phyloP scores from a whole-genome alignment of 2,113 vertebrate species.

The Solea solea region DNA sequence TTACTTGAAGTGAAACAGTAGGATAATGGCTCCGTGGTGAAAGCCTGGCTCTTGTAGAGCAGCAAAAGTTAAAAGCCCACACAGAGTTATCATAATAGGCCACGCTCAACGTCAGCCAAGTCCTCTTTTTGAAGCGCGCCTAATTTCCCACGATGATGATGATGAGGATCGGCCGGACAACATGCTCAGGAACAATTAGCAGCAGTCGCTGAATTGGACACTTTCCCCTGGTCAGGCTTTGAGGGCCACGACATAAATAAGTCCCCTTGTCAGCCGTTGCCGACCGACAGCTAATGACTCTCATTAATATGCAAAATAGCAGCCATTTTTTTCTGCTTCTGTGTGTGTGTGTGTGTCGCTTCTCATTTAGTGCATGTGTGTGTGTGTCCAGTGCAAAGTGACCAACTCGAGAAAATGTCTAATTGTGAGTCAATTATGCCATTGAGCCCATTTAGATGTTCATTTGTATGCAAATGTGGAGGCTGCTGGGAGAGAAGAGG shows the following conservation, averaged over 20 bases:
- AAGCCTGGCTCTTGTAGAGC: slow-evolving; percentile 72
- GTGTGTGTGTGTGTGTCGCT: slow-evolving; percentile 36
- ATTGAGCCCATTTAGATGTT: slow-evolving; percentile 87
- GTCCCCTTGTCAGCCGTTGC: slow-evolving; percentile 83
- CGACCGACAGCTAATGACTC: slow-evolving; percentile 85
- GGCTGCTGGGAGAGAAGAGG: slow-evolving; percentile 54
- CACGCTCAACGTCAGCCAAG: slow-evolving; percentile 69
- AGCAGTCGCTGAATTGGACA: slow-evolving; percentile 77
- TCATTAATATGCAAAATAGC: slow-evolving; percentile 89
- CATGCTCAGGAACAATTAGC: slow-evolving; percentile 86
- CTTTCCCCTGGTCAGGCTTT: slow-evolving; percentile 78
- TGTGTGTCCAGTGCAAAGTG: slow-evolving; percentile 82
- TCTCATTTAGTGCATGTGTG: slow-evolving; percentile 70
- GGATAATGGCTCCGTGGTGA: slow-evolving; percentile 68
- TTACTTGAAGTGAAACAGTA: slow-evolving; percentile 53
- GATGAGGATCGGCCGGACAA: slow-evolving; percentile 80
- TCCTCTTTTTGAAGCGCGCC: slow-evolving; percentile 68
- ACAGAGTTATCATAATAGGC: slow-evolving; percentile 78
- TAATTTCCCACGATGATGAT: slow-evolving; percentile 81
- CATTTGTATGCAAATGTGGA: slow-evolving; percentile 87
- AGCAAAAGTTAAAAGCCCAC: slow-evolving; percentile 78
- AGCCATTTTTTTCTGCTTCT: slow-evolving; percentile 71
- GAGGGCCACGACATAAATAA: slow-evolving; percentile 81
- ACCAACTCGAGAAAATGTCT: slow-evolving; percentile 85
- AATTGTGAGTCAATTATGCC: slow-evolving; percentile 90